A percentile compares a stretch with the other conserved stretches of the same genome.
Evolutionary conservation across 2,113 vertebrate genomes (phyloP).

Genomic region (Promerops cafer): DNA sequence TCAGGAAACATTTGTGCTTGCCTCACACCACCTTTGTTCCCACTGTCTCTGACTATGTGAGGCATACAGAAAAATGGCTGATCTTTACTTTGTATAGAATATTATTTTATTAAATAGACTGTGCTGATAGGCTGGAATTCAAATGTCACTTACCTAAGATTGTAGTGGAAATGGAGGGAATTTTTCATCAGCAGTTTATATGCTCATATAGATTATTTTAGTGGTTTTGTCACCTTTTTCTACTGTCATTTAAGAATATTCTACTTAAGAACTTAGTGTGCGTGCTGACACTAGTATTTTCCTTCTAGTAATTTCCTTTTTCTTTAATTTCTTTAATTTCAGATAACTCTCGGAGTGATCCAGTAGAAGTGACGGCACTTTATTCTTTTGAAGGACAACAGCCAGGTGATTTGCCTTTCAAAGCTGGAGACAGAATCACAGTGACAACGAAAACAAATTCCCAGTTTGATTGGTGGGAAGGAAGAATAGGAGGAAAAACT

Average conservation of each 20-base stretch:
- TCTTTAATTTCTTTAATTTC: neutral
- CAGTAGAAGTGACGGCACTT: conserved; percentile 76
- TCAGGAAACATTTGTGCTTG: neutral
- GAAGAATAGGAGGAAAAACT: conserved; percentile 74
- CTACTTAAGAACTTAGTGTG: neutral
- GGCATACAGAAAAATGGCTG: neutral
- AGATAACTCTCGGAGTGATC: conserved; percentile 42
- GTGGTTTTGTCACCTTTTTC: neutral
- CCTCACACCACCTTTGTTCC: neutral
- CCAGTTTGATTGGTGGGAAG: conserved; percentile 98
- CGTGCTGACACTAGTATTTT: neutral
- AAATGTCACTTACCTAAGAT: neutral
- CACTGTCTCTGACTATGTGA: neutral
- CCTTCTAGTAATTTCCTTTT: neutral
- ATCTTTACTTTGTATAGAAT: neutral
- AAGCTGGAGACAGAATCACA: conserved; percentile 84
- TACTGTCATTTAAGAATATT: neutral
- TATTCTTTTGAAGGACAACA: conserved; percentile 86
- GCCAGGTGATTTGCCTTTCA: conserved; percentile 88
- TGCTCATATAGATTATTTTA: neutral
- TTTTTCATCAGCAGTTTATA: neutral
- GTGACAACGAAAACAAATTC: conserved; percentile 85
- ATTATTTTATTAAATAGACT: neutral
- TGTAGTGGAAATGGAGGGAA: fast-evolving
- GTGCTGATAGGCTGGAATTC: neutral